Base-by-base conservation (phyloP, 2,888 invertebrate genomes). In the Metopia argyrocephala region DNA sequence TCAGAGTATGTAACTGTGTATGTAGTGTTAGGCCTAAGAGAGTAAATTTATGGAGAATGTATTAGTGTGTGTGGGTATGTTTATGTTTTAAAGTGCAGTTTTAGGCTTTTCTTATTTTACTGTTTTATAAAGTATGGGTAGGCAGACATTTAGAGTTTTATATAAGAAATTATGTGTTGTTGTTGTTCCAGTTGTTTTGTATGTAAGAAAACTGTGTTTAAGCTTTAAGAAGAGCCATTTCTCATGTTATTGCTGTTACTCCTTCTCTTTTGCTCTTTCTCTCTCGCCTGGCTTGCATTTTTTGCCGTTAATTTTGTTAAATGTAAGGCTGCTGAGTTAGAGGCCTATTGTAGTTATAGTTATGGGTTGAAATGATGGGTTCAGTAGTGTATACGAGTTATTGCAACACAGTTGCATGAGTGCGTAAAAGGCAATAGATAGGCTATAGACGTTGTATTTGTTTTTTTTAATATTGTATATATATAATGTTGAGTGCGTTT, bases 201-300 rank as follows among this genome's bases (percentile, higher is more conserved):
- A 66, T 12, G 38, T 38, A 38, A 38, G 3, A 31, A 66, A 65
- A 31, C 20, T 76, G 9, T 38, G 38, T 15, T 12, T 38, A 15
- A 6, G 64, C 38, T 45, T 38, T 65, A 59, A 69, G 54, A 68
- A 68, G 71, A 73, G 59, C 25, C 18, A 12, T 27, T 46, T 64
- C 87, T 87, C 87, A 86, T 83, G 85, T 83, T 87, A 21, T 28
- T 28, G 68, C 59, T 68, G 61, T 27, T 52, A 12, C 6, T 46
- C n/a, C n/a, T 52, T 52, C 23, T 52, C 21, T 52, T 38, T 23
- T 9, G 38, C 15, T 59, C 6, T 59, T 65, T 50, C 61, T 68
- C 46, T 31, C 54, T 20, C 21, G 59, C 28, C 54, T 76, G 28
- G 3, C 61, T 18, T 68, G 28, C 61, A 23, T 59, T 23, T 48